These are phyloP conservation scores for Drosophila siamana DNA, from an alignment of 2,888 invertebrate genomes.

Conservation along the genomic window DNA sequence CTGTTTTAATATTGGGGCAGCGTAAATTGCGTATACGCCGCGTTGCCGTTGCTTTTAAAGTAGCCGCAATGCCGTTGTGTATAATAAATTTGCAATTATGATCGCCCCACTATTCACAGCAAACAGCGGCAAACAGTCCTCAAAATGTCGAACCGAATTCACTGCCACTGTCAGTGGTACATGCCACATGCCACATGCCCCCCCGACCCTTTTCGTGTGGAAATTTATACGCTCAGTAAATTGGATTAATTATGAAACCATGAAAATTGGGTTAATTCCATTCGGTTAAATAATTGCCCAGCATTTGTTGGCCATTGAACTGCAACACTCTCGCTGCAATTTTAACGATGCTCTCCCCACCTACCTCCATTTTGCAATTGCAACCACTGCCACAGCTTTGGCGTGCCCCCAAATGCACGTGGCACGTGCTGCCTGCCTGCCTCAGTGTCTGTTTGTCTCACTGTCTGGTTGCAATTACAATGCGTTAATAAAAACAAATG, in stretches of 20 bases:
- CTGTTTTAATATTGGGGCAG: conserved; percentile 3
- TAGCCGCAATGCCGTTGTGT: conserved; percentile 59
- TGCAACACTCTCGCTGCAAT: conserved; percentile 4
- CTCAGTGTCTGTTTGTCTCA: too few species aligned
- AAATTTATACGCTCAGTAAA: conserved; percentile 71
- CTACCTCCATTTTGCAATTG: conserved; percentile 19
- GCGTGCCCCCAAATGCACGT: not conserved
- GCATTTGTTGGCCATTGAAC: conserved; percentile 54
- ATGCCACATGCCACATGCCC: too few species aligned
- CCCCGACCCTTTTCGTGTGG: too few species aligned
- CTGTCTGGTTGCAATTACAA: conserved; percentile 52
- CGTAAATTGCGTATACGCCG: conserved; percentile 35
- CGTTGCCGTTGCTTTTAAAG: too few species aligned
- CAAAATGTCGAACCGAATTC: not conserved
- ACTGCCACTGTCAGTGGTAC: too few species aligned
- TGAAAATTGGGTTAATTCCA: conserved; percentile 80
- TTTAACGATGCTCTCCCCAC: conserved; percentile 3
- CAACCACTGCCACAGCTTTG: conserved; percentile 10
- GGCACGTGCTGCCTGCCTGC: conserved; percentile 15
- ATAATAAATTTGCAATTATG: conserved; percentile 81
- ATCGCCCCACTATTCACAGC: conserved; percentile 39
- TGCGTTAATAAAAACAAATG: conserved; percentile 80
- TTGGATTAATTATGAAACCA: conserved; percentile 81
- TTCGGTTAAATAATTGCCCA: conserved; percentile 68
- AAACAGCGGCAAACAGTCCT: too few species aligned